These are phyloP conservation scores for Puntigrus tetrazona DNA, from an alignment of 2,113 vertebrate genomes.

Conservation along the genomic window DNA sequence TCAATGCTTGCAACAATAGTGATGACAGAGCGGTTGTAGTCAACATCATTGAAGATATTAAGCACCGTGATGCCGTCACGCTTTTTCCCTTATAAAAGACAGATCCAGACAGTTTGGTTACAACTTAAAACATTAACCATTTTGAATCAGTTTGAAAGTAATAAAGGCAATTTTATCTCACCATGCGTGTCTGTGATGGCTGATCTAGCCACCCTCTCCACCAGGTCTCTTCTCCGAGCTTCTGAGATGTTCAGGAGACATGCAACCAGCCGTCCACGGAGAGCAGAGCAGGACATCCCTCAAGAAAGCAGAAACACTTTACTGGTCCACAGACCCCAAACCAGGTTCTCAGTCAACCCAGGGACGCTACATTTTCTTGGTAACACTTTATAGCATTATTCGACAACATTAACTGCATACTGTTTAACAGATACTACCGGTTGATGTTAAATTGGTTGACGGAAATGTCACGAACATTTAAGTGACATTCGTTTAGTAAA, in stretches of 20 bases:
- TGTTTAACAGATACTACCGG: background rate
- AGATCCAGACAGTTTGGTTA: background rate
- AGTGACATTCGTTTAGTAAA: background rate
- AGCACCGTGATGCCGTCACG: constrained; percentile 70
- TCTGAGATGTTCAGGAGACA: constrained; percentile 83
- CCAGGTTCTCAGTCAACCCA: background rate
- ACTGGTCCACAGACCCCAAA: background rate
- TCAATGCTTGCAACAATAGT: constrained; percentile 72
- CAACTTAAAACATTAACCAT: background rate
- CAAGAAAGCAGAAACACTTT: constrained; percentile 19
- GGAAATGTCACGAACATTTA: background rate
- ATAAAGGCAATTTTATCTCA: constrained; percentile 45
- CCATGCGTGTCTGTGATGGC: constrained; percentile 69
- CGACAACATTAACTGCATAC: background rate
- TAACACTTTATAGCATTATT: background rate
- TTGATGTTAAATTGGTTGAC: background rate
- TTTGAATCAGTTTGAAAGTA: background rate
- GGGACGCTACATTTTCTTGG: background rate
- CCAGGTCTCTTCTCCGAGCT: constrained; percentile 73
- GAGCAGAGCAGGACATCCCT: constrained; percentile 64
- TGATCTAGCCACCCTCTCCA: constrained; percentile 77
- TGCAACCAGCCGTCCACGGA: constrained; percentile 69
- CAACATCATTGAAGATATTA: constrained; percentile 79
- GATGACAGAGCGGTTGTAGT: constrained; percentile 80
- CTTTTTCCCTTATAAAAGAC: constrained; percentile 60